These are phyloP conservation scores for Heterocephalus glaber DNA, from an alignment of 2,113 vertebrate genomes.

Conservation along the genomic window DNA sequence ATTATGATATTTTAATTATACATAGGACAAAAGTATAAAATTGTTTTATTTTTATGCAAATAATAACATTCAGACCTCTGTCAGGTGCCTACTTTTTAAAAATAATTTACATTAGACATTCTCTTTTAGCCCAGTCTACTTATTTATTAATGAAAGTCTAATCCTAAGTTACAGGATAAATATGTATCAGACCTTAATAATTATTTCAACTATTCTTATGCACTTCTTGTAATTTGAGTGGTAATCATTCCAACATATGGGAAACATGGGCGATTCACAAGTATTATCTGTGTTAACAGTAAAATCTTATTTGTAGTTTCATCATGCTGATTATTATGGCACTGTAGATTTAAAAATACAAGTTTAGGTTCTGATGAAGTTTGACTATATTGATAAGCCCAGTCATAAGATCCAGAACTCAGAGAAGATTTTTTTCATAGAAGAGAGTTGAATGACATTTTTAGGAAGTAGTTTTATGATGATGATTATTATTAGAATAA, in stretches of 20 bases:
- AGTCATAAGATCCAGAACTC: not conserved
- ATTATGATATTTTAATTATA: constrained; percentile 62
- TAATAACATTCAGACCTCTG: constrained; percentile 52
- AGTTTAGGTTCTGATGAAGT: constrained; percentile 19
- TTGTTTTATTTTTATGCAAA: constrained; percentile 70
- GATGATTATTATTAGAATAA: constrained; percentile 48
- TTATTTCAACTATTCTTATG: constrained; percentile 42
- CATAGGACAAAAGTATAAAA: constrained; percentile 60
- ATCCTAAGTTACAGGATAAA: constrained; percentile 57
- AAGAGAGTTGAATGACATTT: constrained; percentile 23
- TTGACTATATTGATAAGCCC: not conserved
- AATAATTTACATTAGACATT: constrained; percentile 54
- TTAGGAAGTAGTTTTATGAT: constrained; percentile 65
- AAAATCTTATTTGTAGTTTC: constrained; percentile 30
- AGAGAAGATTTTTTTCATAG: not conserved
- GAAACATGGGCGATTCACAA: not conserved
- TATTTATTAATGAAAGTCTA: constrained; percentile 61
- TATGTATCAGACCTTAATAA: constrained; percentile 33
- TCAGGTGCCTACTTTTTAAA: constrained; percentile 56
- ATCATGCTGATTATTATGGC: not conserved
- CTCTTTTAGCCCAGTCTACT: constrained; percentile 23
- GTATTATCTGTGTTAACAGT: constrained; percentile 19
- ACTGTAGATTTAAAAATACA: constrained; percentile 36
- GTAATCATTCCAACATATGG: constrained; percentile 35
- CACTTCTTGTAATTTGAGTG: constrained; percentile 40